phyloP scores from a whole-genome alignment of 2,888 invertebrate genomes.

The Lycophotia porphyrea region DNA sequence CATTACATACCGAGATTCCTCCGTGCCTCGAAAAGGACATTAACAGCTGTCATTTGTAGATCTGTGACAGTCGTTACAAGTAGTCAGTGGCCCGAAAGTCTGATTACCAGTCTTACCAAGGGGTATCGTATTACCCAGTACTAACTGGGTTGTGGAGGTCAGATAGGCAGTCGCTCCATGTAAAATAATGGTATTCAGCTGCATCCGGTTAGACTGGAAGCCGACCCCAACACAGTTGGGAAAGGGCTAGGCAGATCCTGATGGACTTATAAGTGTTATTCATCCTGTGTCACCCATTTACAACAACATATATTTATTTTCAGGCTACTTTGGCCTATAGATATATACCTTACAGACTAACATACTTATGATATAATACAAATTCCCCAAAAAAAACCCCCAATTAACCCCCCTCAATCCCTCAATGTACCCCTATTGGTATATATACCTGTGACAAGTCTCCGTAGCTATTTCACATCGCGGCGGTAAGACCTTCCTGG shows the following conservation, averaged over 20 bases:
- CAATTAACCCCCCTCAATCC: too few species aligned
- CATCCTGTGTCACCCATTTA: too few species aligned
- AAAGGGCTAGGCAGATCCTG: not conserved
- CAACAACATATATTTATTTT: too few species aligned
- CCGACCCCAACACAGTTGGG: not conserved
- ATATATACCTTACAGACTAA: too few species aligned
- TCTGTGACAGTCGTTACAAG: not conserved
- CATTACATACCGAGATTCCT: not conserved
- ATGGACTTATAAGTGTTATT: not conserved
- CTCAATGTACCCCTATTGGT: not conserved
- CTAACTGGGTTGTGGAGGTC: not conserved
- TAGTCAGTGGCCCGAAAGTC: not conserved
- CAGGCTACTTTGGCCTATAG: too few species aligned
- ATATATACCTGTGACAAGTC: slow-evolving; percentile 92
- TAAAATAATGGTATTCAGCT: not conserved
- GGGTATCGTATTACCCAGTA: not conserved
- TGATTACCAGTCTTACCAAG: not conserved
- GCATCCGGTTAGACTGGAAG: not conserved
- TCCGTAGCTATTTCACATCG: slow-evolving; percentile 94
- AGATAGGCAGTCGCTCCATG: not conserved
- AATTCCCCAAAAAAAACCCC: too few species aligned
- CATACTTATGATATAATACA: too few species aligned
- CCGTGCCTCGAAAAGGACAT: not conserved
- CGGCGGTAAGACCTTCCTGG: slow-evolving; percentile 93
- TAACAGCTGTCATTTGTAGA: not conserved